These are phyloP conservation scores for Heliconius aoede DNA, from an alignment of 2,888 invertebrate genomes.

Conservation along the genomic window DNA sequence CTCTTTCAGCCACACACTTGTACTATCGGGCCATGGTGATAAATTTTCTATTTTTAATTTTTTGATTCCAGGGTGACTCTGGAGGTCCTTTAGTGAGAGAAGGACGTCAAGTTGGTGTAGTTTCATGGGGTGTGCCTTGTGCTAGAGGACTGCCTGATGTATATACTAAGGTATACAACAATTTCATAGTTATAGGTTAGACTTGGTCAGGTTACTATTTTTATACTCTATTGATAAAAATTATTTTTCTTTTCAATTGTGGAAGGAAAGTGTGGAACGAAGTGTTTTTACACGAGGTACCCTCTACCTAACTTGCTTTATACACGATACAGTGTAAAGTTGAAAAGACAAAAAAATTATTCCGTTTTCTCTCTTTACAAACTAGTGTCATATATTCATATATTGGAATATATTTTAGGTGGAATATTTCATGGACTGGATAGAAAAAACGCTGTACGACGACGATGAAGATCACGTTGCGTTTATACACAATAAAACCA, in stretches of 20 bases:
- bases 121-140: slow-evolving; percentile 81
- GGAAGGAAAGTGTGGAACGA: too few relatives aligned
- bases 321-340: too few relatives aligned
- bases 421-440: slow-evolving; percentile 77
- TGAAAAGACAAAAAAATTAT: too few relatives aligned
- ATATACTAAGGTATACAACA: slow-evolving; percentile 69
- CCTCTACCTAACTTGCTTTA: too few relatives aligned
- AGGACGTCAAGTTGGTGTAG: slow-evolving; percentile 76
- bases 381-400: too few relatives aligned
- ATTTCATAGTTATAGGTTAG: not conserved
- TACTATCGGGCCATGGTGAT: too few relatives aligned
- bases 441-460: slow-evolving; percentile 72
- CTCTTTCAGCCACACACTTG: too few relatives aligned
- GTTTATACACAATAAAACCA: slow-evolving; percentile 46
- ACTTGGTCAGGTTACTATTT: too few relatives aligned
- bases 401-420: slow-evolving; percentile 58
- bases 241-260: too few relatives aligned
- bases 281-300: too few relatives aligned
- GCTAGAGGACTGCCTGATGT: slow-evolving; percentile 80
- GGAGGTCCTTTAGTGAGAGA: slow-evolving; percentile 81
- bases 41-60: not conserved
- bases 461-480: slow-evolving; percentile 72
- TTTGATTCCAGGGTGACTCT: slow-evolving; percentile 75
- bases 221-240: too few relatives aligned
- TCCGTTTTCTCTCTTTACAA: too few relatives aligned